Conservation (phyloP, 2,113 vertebrate genomes). For the Larimichthys crocea region DNA sequence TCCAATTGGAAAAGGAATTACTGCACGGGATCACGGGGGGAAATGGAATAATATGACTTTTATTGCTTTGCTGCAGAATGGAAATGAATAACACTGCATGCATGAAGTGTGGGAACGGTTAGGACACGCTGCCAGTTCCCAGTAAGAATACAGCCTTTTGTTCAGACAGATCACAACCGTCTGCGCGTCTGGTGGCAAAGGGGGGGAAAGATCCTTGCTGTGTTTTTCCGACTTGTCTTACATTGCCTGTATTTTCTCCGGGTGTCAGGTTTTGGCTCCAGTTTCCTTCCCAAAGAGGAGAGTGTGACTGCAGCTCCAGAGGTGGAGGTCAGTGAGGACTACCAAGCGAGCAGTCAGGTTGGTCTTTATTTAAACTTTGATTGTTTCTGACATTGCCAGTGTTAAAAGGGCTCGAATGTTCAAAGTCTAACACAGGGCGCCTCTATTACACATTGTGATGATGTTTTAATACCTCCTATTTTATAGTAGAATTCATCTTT, state of each 20-base stretch:
- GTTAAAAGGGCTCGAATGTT: not conserved
- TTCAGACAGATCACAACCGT: slow-evolving; percentile 38
- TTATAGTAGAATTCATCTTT: not conserved
- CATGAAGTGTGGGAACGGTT: slow-evolving; percentile 56
- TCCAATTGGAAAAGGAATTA: slow-evolving; percentile 61
- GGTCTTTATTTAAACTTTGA: slow-evolving; percentile 1
- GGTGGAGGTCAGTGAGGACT: slow-evolving; percentile 85
- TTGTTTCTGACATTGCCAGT: not conserved
- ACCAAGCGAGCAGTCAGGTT: slow-evolving; percentile 95
- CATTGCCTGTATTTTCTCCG: slow-evolving; percentile 51
- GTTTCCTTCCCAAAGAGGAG: slow-evolving; percentile 95
- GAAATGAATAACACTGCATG: slow-evolving; percentile 54
- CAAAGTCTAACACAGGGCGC: not conserved
- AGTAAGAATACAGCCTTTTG: slow-evolving; percentile 54
- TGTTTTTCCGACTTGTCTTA: slow-evolving; percentile 62
- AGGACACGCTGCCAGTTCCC: slow-evolving; percentile 27
- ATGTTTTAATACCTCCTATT: not conserved
- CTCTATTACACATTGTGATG: not conserved
- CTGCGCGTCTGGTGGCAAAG: slow-evolving; percentile 50
- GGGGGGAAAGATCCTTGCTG: slow-evolving; percentile 44
- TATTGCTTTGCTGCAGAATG: slow-evolving; percentile 59
- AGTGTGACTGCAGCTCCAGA: slow-evolving; percentile 88
- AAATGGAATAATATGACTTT: slow-evolving; percentile 60
- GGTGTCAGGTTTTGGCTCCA: slow-evolving; percentile 92
- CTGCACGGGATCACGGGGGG: slow-evolving; percentile 12